Evolutionary conservation across 2,888 invertebrate genomes (phyloP).

Genomic region (Marasmarcha lunaedactyla): DNA sequence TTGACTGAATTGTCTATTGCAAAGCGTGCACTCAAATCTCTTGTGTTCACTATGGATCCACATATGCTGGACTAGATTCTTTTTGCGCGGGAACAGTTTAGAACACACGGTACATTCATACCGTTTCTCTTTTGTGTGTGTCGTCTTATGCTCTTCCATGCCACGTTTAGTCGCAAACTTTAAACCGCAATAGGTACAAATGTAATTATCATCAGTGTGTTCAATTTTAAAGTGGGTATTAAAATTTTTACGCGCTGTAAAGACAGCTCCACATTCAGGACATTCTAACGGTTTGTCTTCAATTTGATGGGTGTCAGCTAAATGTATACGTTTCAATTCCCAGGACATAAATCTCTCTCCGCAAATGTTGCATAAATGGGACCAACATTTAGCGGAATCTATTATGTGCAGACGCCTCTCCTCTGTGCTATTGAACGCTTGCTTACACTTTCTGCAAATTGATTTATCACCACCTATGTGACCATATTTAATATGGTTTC

Average conservation of each 20-base stretch:
- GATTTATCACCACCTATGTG: slow-evolving; percentile 9
- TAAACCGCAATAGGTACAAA: slow-evolving; percentile 45
- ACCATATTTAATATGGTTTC: slow-evolving; percentile 17
- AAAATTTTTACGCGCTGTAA: slow-evolving; percentile 36
- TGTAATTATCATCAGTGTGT: slow-evolving; percentile 45
- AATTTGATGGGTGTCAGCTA: slow-evolving; percentile 34
- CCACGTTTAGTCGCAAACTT: slow-evolving; percentile 42
- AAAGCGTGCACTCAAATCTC: slow-evolving; percentile 44
- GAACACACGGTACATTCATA: slow-evolving; percentile 61
- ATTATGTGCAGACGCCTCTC: slow-evolving; percentile 37
- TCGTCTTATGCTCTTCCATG: slow-evolving; percentile 54
- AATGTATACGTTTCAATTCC: slow-evolving; percentile 37
- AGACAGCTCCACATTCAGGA: slow-evolving; percentile 40
- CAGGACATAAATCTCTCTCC: slow-evolving; percentile 41
- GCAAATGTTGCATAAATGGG: slow-evolving; percentile 41
- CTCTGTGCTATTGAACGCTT: slow-evolving; percentile 33
- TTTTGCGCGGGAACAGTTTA: slow-evolving; percentile 48
- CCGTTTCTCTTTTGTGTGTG: slow-evolving; percentile 63
- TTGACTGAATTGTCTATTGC: slow-evolving; percentile 54
- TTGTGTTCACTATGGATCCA: slow-evolving; percentile 56
- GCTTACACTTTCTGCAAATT: slow-evolving; percentile 31
- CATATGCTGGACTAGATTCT: slow-evolving; percentile 50
- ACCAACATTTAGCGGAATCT: slow-evolving; percentile 39
- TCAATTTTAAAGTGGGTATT: slow-evolving; percentile 37
- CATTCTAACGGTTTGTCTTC: slow-evolving; percentile 36